These are phyloP conservation scores for Graphium colonna DNA, from an alignment of 2,888 invertebrate species.

Conservation along the genomic window DNA sequence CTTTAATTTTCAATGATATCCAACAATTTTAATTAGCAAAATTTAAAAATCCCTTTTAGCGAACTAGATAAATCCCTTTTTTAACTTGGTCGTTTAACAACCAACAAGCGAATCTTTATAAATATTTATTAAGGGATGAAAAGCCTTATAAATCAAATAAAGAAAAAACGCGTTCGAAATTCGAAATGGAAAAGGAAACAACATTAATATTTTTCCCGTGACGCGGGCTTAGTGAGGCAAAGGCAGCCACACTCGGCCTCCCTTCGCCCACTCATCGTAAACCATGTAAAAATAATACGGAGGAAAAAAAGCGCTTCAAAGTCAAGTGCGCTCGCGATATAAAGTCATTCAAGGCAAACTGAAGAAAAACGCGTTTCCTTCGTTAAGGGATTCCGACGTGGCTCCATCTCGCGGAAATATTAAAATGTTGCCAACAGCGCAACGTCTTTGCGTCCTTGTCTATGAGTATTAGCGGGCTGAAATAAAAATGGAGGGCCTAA, in stretches of 20 bases:
- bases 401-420: slow-evolving; percentile 22
- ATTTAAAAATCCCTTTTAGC: no score
- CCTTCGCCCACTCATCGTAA: slow-evolving; percentile 40
- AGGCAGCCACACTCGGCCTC: slow-evolving; percentile 33
- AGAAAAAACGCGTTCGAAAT: background rate
- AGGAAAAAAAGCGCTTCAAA: slow-evolving; percentile 38
- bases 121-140: no score
- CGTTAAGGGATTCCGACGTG: slow-evolving; percentile 28
- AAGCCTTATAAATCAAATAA: no score
- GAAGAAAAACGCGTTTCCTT: slow-evolving; percentile 32
- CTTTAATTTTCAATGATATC: no score
- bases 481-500: background rate
- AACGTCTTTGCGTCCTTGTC: slow-evolving; percentile 12
- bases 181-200: background rate
- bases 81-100: no score
- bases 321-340: slow-evolving; percentile 35
- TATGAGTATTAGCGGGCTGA: slow-evolving; percentile 7
- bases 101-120: no score
- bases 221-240: slow-evolving; percentile 33
- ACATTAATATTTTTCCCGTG: slow-evolving; percentile 25
- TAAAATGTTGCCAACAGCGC: slow-evolving; percentile 25
- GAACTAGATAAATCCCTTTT: no score
- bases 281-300: slow-evolving; percentile 52
- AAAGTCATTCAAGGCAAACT: slow-evolving; percentile 36
- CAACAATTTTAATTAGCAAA: no score